These are phyloP conservation scores for Micrasema longulum DNA, from an alignment of 1,140 invertebrate genomes.

Conservation along the genomic window DNA sequence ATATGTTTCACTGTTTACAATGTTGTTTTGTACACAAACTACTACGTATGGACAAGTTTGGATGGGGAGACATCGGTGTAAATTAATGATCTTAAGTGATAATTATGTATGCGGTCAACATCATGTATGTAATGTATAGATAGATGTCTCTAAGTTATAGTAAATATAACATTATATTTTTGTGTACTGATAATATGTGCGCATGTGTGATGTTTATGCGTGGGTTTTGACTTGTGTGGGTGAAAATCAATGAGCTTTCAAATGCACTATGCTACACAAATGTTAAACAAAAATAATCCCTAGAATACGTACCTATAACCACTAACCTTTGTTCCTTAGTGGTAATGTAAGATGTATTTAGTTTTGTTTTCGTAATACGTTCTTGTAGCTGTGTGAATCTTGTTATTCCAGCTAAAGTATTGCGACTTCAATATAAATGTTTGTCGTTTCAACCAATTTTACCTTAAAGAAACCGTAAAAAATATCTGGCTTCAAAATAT, in stretches of 20 bases:
- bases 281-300: constrained; percentile 5
- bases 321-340: constrained; percentile 6
- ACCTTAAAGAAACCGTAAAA: too few species aligned
- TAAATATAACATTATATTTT: constrained; percentile 30
- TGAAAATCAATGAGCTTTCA: constrained; percentile 34
- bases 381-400: neutral
- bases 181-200: constrained; percentile 21
- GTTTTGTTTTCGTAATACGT: neutral
- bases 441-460: too few species aligned
- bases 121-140: constrained; percentile 11
- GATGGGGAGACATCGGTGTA: too few species aligned
- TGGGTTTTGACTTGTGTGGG: constrained; percentile 5
- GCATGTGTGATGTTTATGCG: constrained; percentile 3
- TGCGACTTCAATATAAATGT: constrained; percentile 5
- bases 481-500: too few species aligned
- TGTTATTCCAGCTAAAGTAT: neutral
- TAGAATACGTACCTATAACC: constrained; percentile 7
- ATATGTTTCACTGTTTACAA: too few species aligned
- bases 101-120: constrained; percentile 32
- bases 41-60: too few species aligned
- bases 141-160: constrained; percentile 10
- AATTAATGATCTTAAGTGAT: constrained; percentile 27
- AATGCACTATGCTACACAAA: constrained; percentile 40
- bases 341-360: neutral
- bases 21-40: too few species aligned